These are phyloP conservation scores for Cylas formicarius DNA, from an alignment of 1,140 invertebrate species.

Conservation along the genomic window DNA sequence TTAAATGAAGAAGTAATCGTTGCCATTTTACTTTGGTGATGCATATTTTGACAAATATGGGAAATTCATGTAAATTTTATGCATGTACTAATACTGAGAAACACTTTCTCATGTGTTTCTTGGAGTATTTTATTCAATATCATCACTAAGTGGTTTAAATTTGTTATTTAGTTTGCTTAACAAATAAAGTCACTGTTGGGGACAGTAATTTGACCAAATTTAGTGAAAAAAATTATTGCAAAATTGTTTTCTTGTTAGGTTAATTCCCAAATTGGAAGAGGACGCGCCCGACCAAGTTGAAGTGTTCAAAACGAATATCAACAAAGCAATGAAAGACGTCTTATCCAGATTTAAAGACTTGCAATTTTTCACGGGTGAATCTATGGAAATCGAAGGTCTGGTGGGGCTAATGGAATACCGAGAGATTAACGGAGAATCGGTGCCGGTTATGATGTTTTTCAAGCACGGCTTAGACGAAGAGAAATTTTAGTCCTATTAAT, in stretches of 20 bases:
- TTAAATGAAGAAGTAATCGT: too few species aligned
- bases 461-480: slow-evolving; percentile 93
- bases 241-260: slow-evolving; percentile 48
- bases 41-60: neutral
- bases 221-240: slow-evolving; percentile 5
- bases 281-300: slow-evolving; percentile 75
- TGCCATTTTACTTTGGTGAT: neutral
- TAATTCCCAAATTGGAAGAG: slow-evolving; percentile 76
- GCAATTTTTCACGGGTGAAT: slow-evolving; percentile 92
- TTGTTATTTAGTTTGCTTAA: slow-evolving; percentile 15
- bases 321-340: slow-evolving; percentile 93
- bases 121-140: slow-evolving; percentile 37
- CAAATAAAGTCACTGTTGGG: slow-evolving; percentile 19
- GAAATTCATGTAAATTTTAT: neutral
- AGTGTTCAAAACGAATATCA: slow-evolving; percentile 85
- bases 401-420: slow-evolving; percentile 91
- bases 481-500: slow-evolving; percentile 65
- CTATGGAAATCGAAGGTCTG: slow-evolving; percentile 89
- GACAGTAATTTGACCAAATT: slow-evolving; percentile 9
- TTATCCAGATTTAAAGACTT: slow-evolving; percentile 86
- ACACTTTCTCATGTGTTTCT: slow-evolving; percentile 22
- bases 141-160: slow-evolving; percentile 23
- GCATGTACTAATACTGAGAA: slow-evolving; percentile 40
- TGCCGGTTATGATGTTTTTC: slow-evolving; percentile 89
- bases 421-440: slow-evolving; percentile 72